A percentile compares a stretch with the other conserved stretches of the same genome.
phyloP scores from a whole-genome alignment of 2,797 vertebrate species.

The Lacerta viridis region DNA sequence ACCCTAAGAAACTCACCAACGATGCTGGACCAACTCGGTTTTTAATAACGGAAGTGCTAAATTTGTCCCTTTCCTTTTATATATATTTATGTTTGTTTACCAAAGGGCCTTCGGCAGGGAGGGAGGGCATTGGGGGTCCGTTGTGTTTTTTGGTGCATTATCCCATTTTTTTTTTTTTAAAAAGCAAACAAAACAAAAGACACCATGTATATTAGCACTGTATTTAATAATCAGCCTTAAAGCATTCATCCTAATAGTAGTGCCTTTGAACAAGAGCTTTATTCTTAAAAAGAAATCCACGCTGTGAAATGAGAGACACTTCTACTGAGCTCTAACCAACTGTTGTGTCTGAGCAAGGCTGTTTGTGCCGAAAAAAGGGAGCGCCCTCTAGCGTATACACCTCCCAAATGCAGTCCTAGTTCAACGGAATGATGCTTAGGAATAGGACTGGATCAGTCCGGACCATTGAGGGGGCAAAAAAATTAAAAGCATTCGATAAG shows the following conservation, averaged over 20 bases:
- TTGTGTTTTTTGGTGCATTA: constrained; percentile 77
- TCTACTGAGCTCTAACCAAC: constrained; percentile 76
- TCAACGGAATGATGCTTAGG: constrained; percentile 71
- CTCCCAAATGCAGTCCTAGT: constrained; percentile 20
- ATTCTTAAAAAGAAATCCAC: constrained; percentile 85
- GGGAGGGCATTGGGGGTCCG: too few relatives aligned
- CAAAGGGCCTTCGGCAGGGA: constrained; percentile 77
- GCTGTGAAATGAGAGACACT: constrained; percentile 92
- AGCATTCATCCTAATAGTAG: constrained; percentile 84
- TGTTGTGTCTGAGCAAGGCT: constrained; percentile 53
- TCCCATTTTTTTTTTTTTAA: constrained; percentile 71
- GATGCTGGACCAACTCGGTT: constrained; percentile 84
- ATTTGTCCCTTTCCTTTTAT: constrained; percentile 82
- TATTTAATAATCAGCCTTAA: constrained; percentile 87
- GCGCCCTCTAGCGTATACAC: constrained; percentile 36
- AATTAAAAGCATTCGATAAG: constrained; percentile 57
- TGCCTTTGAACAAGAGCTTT: constrained; percentile 90
- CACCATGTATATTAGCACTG: constrained; percentile 88
- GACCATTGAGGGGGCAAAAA: constrained; percentile 54
- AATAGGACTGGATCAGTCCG: constrained; percentile 57
- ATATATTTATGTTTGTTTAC: constrained; percentile 91
- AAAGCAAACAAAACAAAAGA: constrained; percentile 34
- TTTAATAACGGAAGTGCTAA: constrained; percentile 83
- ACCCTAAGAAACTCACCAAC: constrained; percentile 81
- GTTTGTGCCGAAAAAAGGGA: constrained; percentile 64